Base-by-base conservation (phyloP, 1,140 invertebrate genomes). In the Mylabris phalerata region DNA sequence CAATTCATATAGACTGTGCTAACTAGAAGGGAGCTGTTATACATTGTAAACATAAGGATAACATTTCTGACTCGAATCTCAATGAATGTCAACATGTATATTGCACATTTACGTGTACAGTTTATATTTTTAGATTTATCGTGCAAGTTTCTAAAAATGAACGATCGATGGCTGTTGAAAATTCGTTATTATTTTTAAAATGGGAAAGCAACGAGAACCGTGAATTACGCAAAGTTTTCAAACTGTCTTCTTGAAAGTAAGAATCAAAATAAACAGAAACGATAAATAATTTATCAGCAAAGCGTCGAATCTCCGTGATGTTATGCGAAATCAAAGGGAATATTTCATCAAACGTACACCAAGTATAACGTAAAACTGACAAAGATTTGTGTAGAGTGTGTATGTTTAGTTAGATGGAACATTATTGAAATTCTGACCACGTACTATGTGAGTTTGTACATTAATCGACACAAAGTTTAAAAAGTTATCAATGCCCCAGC, bases 41-140 rank as follows among this genome's bases (percentile, higher is more conserved):
- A 62, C 60, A 62, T 58, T 62, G 60, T 62, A 62, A 62, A 62
- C 60, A 62, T 55, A 56, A 49, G 60, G 55, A 57, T 52, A 57
- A 49, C 55, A 58, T 54, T 58, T 62, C 60, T 58, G 60, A 57
- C 55, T 58, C 5, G 60, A 62, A 62, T 62, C 51, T 50, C 56
- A 62, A 62, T 40, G 26, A 54, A 54, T 42, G 19, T 32, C 32
- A 32, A 32, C 32, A 32, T 32, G 7, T 32, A 32, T 32, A 5
- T 4, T 32, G 32, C 7, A 19, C 19, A 19, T 19, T 19, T 19
- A 19, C 19, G 19, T 19, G 19, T 19, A 19, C 19, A 19, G 19
- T 19, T 19, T 19, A 19, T 19, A 19, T 19, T 19, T 19, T 19
- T 19, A 19, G 19, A 19, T 19, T 1, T 19, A 19, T 19, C 19